Evolutionary conservation across 2,888 invertebrate genomes (phyloP).

Genomic region (Salticus scenicus): DNA sequence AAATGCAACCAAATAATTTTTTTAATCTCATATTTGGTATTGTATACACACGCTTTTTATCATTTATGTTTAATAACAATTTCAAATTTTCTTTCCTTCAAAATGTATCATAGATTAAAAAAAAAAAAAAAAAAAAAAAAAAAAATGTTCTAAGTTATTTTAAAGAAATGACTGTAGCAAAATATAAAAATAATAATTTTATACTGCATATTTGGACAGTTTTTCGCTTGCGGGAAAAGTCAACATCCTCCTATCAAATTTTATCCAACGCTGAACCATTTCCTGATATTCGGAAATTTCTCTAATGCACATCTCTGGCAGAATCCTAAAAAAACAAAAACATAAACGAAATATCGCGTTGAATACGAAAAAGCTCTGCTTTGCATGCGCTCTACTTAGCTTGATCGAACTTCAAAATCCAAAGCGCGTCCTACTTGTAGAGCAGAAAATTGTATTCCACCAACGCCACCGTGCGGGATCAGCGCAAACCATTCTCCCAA

Average conservation of each 20-base stretch:
- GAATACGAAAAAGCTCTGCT: neutral
- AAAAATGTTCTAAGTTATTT: too few species aligned
- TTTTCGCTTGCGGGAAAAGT: neutral
- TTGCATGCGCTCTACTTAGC: conserved; percentile 20
- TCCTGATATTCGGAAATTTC: conserved; percentile 5
- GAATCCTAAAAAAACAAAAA: neutral
- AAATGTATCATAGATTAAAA: too few species aligned
- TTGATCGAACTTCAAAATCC: conserved; percentile 21
- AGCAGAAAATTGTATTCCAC: conserved; percentile 11
- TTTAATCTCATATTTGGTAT: too few species aligned
- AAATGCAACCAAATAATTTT: too few species aligned
- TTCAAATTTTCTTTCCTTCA: too few species aligned
- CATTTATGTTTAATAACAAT: too few species aligned
- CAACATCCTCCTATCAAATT: neutral
- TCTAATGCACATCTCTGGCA: conserved; percentile 11
- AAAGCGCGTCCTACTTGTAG: conserved; percentile 26
- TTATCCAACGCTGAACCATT: neutral
- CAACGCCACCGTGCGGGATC: conserved; percentile 39
- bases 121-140: too few species aligned
- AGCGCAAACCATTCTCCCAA: neutral
- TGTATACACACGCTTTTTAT: too few species aligned
- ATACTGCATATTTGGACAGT: too few species aligned
- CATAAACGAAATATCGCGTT: neutral
- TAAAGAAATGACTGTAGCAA: too few species aligned
- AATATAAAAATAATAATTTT: too few species aligned